These are phyloP conservation scores for Pinna nobilis DNA, from an alignment of 1,140 invertebrate genomes.

Conservation along the genomic window DNA sequence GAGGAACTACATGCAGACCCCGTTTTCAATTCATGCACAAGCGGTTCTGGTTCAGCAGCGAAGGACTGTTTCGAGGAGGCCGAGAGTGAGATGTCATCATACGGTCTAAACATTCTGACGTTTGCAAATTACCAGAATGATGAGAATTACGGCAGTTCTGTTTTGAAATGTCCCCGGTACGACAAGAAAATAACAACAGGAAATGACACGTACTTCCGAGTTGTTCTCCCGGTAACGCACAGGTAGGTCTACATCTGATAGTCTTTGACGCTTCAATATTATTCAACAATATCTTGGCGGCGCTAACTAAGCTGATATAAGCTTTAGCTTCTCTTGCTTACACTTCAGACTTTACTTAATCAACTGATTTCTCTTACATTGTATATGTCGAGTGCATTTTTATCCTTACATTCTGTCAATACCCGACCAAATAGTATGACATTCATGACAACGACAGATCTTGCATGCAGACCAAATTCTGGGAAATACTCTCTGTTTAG, in stretches of 20 bases:
- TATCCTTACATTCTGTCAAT: no score
- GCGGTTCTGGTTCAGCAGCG: slow-evolving; percentile 2
- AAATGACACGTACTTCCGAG: slow-evolving; percentile 53
- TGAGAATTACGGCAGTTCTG: slow-evolving; percentile 51
- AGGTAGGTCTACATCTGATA: no score
- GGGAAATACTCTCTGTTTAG: no score
- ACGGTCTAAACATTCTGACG: slow-evolving; percentile 43
- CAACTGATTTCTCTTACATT: no score
- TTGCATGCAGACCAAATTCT: no score
- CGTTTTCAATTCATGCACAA: slow-evolving; percentile 46
- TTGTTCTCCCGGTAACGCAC: slow-evolving; percentile 47
- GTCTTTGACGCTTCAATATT: no score
- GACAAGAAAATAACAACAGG: slow-evolving; percentile 48
- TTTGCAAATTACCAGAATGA: slow-evolving; percentile 56
- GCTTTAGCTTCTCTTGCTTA: neutral
- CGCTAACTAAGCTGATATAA: neutral
- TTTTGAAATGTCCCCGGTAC: slow-evolving; percentile 55
- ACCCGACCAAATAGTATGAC: no score
- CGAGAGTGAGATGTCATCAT: slow-evolving; percentile 34
- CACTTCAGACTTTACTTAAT: neutral
- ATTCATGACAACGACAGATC: no score
- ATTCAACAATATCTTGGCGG: no score
- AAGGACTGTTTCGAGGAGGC: slow-evolving; percentile 54
- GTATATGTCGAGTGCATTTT: no score
- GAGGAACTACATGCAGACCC: slow-evolving; percentile 46